Evolutionary conservation across 2,797 vertebrate species (phyloP), one percentile per base, ranked within the genome.

Genomic region (Brachyalestes nurse): DNA sequence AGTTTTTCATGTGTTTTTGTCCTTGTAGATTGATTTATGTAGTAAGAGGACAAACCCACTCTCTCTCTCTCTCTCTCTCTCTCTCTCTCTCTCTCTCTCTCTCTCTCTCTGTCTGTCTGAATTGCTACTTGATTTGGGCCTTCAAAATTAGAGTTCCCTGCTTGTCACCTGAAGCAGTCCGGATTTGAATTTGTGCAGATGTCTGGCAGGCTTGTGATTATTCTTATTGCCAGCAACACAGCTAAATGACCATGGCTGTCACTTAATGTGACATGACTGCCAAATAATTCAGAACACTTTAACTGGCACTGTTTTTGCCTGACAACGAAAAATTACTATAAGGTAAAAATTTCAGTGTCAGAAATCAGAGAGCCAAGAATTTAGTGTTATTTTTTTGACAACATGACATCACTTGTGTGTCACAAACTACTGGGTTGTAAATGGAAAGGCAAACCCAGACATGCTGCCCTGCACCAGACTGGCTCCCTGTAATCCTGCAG

Each of bases 361-460:
- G 21, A 49, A 7, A 69, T 51, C 14, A 38, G 23, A 69, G 17
- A 0, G 12, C 13, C 6, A 38, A 38, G 2, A 53, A 70, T 38
- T 49, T 55, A 12, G 23, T 38, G 62, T 40, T 9, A 0, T 2
- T 6, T 9, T 38, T 69, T 70, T 70, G 25, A 70, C 67, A 49
- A 19, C 45, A 14, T 25, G 38, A 21, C 42, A 28, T 67, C 19
- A 42, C 40, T 21, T 14, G 0, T 45, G 12, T 69, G 4, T 65
- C 19, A 38, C 5, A 55, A 16, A 55, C 14, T 2, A 2, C 47
- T 72, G 7, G 16, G 62, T 4, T 10, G 60, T 66, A 34, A 55
- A 55, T 57, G 10, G 61, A 72, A 80, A 66, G 51, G 14, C 62
- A 75, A 64, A 58, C 40, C 19, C 45, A n/a, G 64, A 17, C 49